Conservation (phyloP, 2,888 invertebrate species). For the Dicycla oo region DNA sequence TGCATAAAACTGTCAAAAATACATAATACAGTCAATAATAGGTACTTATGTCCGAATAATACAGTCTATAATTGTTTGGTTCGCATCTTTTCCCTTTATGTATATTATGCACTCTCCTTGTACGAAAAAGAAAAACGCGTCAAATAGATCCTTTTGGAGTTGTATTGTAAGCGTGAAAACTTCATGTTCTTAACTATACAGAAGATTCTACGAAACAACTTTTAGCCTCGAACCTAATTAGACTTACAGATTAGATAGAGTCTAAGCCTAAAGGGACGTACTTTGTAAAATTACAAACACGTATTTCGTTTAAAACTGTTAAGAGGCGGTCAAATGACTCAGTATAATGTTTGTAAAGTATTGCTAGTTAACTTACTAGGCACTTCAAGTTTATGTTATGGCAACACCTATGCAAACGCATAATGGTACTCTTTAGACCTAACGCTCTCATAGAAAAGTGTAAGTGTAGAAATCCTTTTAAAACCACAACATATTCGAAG, state of each 20-base stretch:
- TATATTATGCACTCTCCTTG: neutral
- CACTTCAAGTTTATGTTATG: conserved; percentile 21
- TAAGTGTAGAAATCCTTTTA: conserved; percentile 33
- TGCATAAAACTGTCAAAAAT: neutral
- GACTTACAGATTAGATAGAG: neutral
- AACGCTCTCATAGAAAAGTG: conserved; percentile 11
- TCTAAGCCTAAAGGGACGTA: neutral
- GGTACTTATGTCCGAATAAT: too few species aligned
- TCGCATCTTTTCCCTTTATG: too few species aligned
- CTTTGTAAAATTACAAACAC: conserved; percentile 11
- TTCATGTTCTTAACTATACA: neutral
- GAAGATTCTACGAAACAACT: neutral
- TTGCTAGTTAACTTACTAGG: conserved; percentile 18
- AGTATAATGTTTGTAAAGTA: conserved; percentile 15
- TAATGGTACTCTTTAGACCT: conserved; percentile 16
- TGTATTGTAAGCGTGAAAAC: neutral
- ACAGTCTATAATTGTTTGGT: too few species aligned
- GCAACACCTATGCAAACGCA: conserved; percentile 21
- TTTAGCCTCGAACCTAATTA: neutral
- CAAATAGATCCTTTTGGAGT: neutral
- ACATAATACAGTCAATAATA: neutral
- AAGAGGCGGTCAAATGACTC: conserved; percentile 18
- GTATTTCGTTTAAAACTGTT: conserved; percentile 23
- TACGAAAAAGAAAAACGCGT: neutral
- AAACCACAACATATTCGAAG: conserved; percentile 23